Conservation (phyloP, 2,797 vertebrate genomes). For the Carapus acus region DNA sequence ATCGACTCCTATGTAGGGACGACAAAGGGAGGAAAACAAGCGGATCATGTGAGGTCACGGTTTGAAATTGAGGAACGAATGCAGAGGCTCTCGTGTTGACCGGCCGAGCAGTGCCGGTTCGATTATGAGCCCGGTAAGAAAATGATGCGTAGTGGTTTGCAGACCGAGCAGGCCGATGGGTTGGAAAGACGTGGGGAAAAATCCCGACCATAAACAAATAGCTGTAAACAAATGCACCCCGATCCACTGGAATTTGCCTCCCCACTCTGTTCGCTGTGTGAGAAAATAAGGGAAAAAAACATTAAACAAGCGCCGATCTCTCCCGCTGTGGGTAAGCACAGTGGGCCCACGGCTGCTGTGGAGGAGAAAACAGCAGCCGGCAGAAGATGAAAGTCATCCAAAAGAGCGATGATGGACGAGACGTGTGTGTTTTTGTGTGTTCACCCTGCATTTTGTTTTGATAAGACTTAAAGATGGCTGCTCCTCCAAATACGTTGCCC, state of each 20-base stretch:
- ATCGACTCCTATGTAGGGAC: neutral
- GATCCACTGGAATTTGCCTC: constrained; percentile 51
- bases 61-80: neutral
- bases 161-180: constrained; percentile 4
- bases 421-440: too few relatives aligned
- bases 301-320: constrained; percentile 29
- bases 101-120: too few relatives aligned
- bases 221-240: constrained; percentile 57
- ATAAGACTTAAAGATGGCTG: too few relatives aligned
- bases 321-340: neutral
- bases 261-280: constrained; percentile 30
- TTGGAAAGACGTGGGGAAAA: constrained; percentile 41
- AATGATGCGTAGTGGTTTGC: constrained; percentile 1
- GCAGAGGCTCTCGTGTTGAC: neutral
- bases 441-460: too few relatives aligned
- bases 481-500: too few relatives aligned
- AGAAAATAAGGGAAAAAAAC: constrained; percentile 10
- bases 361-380: too few relatives aligned
- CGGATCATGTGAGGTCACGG: neutral
- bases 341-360: neutral
- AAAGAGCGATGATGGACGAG: too few relatives aligned
- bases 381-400: too few relatives aligned
- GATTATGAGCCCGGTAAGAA: neutral
- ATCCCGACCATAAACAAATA: constrained; percentile 64
- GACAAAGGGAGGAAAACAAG: neutral